Conservation (phyloP, 1,140 invertebrate species). For the Drosophila nigrodunni region DNA sequence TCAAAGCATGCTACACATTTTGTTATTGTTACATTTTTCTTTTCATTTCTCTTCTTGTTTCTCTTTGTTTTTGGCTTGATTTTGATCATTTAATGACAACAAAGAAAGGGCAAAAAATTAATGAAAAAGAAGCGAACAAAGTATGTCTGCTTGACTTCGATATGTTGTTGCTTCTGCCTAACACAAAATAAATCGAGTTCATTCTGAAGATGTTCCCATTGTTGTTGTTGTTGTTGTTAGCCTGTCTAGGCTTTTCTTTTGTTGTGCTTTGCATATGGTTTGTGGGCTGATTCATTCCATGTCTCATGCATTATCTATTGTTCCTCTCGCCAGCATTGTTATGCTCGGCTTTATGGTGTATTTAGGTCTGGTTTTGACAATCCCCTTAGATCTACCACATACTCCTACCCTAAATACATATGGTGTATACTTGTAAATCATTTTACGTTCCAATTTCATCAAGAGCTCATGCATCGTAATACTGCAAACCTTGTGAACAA, state of each 20-base stretch:
- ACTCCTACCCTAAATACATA: neutral
- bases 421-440: constrained; percentile 22
- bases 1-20: constrained; percentile 10
- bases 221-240: constrained; percentile 11
- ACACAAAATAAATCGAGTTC: constrained; percentile 42
- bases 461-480: constrained; percentile 17
- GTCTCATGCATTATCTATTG: constrained; percentile 61
- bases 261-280: constrained; percentile 22
- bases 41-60: constrained; percentile 17
- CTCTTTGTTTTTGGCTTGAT: constrained; percentile 17
- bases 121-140: constrained; percentile 6
- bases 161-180: constrained; percentile 27
- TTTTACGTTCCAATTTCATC: constrained; percentile 39
- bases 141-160: constrained; percentile 47
- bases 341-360: constrained; percentile 22
- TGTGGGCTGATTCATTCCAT: constrained; percentile 33
- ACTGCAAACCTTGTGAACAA: constrained; percentile 1
- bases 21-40: neutral
- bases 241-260: constrained; percentile 19
- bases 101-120: too few relatives aligned
- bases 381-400: neutral
- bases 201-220: constrained; percentile 17
- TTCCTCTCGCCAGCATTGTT: constrained; percentile 27
- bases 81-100: constrained; percentile 39
- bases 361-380: constrained; percentile 47